Base-by-base conservation (phyloP, 2,797 vertebrate species). In the Bufotes viridis region DNA sequence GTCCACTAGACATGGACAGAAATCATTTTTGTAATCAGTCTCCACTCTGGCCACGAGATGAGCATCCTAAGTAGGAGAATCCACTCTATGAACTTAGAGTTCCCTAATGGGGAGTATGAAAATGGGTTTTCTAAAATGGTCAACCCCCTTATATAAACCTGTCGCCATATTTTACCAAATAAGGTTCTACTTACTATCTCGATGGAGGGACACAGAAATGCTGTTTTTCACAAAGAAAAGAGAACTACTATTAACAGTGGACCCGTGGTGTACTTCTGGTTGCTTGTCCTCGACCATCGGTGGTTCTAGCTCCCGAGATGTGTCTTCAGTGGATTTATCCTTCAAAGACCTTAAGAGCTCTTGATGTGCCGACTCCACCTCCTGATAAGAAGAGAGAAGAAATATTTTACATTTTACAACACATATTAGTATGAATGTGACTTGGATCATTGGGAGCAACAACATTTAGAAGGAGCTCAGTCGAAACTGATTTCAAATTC, bases 281-380 rank as follows among this genome's bases (percentile, higher is more conserved):
- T 90, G 91, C 1, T 22, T 34, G 0, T 91, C 63, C 0, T 11
- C 26, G 22, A 90, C 91, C 0, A 53, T 5, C 2, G 85, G 78
- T 1, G 79, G 88, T 53, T 53, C 49, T 74, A 26, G 91, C 91
- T 89, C 88, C 72, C 0, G 93, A 90, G 0, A 91, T 78, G 85
- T 42, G 0, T 90, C 90, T 0, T 90, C 42, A 0, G 91, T 90
- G 0, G 91, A 78, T 42, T 90, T 90, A 63, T 69, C 84, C 11
- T 90, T 90, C 5, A 93, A 88, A 1, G 93, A 92, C 22, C 2
- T 81, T 15, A 94, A 90, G 81, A 95, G 92, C 84, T 93, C 91
- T 75, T 84, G 87, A 65, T 95, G 93, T 49, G 94, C 94, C 9
- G 83, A 65, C 69, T 95, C 94, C 67, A 95, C 26, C 7, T 93